Evolutionary conservation across 1,140 invertebrate species (phyloP), one percentile per base, ranked within the genome.

Genomic region (Leptinotarsa defecta): DNA sequence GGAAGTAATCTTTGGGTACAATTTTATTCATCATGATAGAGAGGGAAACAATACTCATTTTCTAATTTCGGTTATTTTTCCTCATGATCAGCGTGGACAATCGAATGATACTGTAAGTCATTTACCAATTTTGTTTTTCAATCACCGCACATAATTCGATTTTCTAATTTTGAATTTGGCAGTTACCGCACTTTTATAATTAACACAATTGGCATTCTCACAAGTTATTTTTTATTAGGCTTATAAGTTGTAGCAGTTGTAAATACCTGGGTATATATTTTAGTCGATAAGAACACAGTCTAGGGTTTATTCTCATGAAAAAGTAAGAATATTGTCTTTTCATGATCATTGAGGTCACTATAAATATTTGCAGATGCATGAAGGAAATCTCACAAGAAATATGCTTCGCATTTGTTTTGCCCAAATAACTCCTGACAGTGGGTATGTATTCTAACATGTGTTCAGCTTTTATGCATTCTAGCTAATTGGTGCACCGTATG

Each of bases 181-280:
- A 65, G 27, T 74, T 48, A 65, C 19, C n/a, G 34, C 62, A 67
- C 63, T 43, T 20, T 63, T 27, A 27, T 64, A 74, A 74, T 67
- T 74, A 67, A 43, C 65, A 74, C 65, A 67, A 68, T 74, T 74
- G 65, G 62, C 72, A 65, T 64, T 48, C 49, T 19, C 43, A 74
- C 63, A 74, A 74, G 48, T 74, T 67, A 24, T 74, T 74, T 67
- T 67, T 74, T 67, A 22, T 3, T 52, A 61, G 22, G 27, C n/a
- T 71, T 20, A 43, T 48, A 71, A 71, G 69, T 71, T 71, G 6
- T 65, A 48, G 49, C 49, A 49, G 15, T 57, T 57, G 52, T 57
- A n/a, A 57, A 57, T 57, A 57, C 52, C n/a, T 19, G 13, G n/a
- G 17, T 57, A 57, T 5, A 57, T 57, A 57, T 57, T 57, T 57